Base-by-base conservation (phyloP, 1,140 invertebrate species). In the Nasonia giraulti region DNA sequence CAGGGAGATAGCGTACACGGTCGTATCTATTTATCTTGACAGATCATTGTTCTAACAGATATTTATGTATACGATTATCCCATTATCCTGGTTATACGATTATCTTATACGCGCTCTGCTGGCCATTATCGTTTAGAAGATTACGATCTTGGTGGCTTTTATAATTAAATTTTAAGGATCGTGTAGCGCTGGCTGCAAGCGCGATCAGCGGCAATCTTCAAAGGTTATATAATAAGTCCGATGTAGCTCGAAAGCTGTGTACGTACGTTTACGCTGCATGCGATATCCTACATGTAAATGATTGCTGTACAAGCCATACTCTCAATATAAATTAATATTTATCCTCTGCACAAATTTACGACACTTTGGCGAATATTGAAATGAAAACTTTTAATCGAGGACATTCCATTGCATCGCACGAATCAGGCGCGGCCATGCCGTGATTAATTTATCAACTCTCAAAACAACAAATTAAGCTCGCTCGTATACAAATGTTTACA, bases 141-240 rank as follows among this genome's bases (percentile, higher is more conserved):
- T 91, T 86, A 83, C 83, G 88, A 88, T 90, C 87, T 85, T 78
- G 84, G 78, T 71, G 83, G 82, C 40, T 73, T 86, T 85, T 87
- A 88, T 91, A 90, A 91, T 89, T 89, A 89, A 90, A 91, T 90
- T 89, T 88, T 87, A 87, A 88, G 87, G 85, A 88, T 88, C 86
- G 83, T 84, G 80, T 86, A 88, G 84, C 87, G 82, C 47, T 23
- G 40, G 69, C 44, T 80, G 40, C 66, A 40, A 71, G 85, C 85
- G 74, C 78, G 69, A 79, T 69, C 69, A 86, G 76, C 87, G 84
- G 84, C 85, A 80, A 83, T 85, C 86, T 86, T 88, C 86, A 87
- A 86, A 83, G 87, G 78, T 76, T 66, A 20, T 66, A 20, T 84
- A 84, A 79, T 84, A 20, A 84, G 76, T 79, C 44, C 69, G 33